Evolutionary conservation across 1,140 invertebrate species (phyloP).

Genomic region (Aphaenogaster rudis): DNA sequence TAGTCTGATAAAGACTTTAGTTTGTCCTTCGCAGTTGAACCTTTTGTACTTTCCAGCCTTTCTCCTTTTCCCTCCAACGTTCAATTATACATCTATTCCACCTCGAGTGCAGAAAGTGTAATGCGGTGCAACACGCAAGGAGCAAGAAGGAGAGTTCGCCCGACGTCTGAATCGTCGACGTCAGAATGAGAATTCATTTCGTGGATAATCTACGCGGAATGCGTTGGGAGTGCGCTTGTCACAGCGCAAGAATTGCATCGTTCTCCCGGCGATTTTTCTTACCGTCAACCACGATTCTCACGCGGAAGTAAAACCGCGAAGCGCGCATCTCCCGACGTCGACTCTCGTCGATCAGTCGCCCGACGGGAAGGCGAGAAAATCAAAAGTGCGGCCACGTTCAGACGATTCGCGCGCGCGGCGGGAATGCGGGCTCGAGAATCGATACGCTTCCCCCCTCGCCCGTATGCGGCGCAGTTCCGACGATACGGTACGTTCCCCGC

Average conservation of each 20-base stretch:
- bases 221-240: not conserved
- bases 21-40: not conserved
- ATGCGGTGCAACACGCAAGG: not conserved
- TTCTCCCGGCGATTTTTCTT: not conserved
- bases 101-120: constrained; percentile 4
- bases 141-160: not conserved
- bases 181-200: constrained; percentile 23
- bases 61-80: not conserved
- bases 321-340: not conserved
- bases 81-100: not conserved
- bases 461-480: constrained; percentile 42
- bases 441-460: constrained; percentile 15
- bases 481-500: not conserved
- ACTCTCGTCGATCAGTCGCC: not conserved
- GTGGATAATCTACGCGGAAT: not conserved
- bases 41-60: not conserved
- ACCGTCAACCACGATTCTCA: too few relatives aligned
- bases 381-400: not conserved
- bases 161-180: not conserved
- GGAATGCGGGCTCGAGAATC: constrained; percentile 42
- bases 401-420: constrained; percentile 30
- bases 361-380: not conserved
- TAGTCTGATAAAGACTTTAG: too few relatives aligned
- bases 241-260: not conserved
- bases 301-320: not conserved